phyloP scores from a whole-genome alignment of 2,113 vertebrate genomes.

The Paramisgurnus dabryanus region DNA sequence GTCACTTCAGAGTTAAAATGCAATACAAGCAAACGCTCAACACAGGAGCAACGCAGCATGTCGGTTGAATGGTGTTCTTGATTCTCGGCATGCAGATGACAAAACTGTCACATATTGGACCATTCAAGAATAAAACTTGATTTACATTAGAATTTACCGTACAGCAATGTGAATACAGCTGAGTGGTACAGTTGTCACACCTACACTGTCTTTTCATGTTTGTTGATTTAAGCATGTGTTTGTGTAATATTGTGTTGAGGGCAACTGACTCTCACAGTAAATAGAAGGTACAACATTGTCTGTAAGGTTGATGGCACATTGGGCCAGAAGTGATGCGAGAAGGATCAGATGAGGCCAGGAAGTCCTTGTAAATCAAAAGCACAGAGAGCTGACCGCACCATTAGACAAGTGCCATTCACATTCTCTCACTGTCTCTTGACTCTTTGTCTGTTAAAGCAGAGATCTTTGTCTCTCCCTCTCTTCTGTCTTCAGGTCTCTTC shows the following conservation, averaged over 20 bases:
- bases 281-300: slow-evolving; percentile 18
- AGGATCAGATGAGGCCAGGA: slow-evolving; percentile 18
- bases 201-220: too few species aligned
- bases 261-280: slow-evolving; percentile 8
- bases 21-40: too few species aligned
- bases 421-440: slow-evolving; percentile 17
- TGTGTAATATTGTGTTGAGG: slow-evolving; percentile 17
- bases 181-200: neutral
- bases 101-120: neutral
- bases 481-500: neutral
- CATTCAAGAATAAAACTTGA: too few species aligned
- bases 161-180: neutral
- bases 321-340: neutral
- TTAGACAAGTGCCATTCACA: slow-evolving; percentile 44
- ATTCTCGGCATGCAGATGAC: neutral
- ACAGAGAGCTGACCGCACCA: slow-evolving; percentile 29
- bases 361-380: slow-evolving; percentile 44
- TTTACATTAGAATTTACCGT: too few species aligned
- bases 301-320: slow-evolving; percentile 4
- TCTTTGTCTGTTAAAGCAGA: slow-evolving; percentile 27
- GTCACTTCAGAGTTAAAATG: too few species aligned
- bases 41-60: too few species aligned
- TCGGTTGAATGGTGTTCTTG: too few species aligned
- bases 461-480: slow-evolving; percentile 3
- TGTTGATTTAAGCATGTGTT: neutral